Evolutionary conservation across 2,113 vertebrate species (phyloP), one percentile per base, ranked within the genome.

Genomic region (Rhynchomys soricoides): DNA sequence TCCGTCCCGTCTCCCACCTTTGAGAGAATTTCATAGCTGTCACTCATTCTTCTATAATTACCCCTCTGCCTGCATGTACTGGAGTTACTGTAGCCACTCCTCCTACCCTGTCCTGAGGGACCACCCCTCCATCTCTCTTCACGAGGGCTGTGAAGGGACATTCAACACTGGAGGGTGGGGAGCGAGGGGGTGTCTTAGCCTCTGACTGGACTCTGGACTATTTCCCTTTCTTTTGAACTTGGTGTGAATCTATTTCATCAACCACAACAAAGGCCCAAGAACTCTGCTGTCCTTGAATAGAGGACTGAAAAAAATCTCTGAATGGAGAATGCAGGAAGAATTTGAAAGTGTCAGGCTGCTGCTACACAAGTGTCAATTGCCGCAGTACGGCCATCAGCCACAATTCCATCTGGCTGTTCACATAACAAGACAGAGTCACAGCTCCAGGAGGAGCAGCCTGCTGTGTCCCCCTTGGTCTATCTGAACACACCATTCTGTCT

Each of bases 351-450:
- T 5, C 37, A 90, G 71, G 71, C 64, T 88, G 10, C n/a, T 77
- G 29, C 90, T 59, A 5, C 15, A 57, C 50, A 94, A 96, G 64
- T 34, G 91, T 78, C 82, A 90, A 89, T 31, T 57, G 40, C 70
- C 88, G 75, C 87, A 21, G 52, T 77, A 7, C 57, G 57, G 90
- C 88, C 59, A 0, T 74, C 77, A n/a, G 43, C 73, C 92, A 71
- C 86, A 77, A 92, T 79, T 83, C 68, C 68, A 91, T 89, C 95
- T 95, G 1, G 0, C 86, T 92, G 93, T 86, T 90, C 90, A 83
- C 71, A 73, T 11, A 86, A 17, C 71, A 52, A 91, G 85, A 40
- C 34, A 79, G 86, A 94, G 90, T 81, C 90, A 94, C 3, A 55
- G 50, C 45, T 88, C 85, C 91, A 96, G 59, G 59, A 95, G 92